A percentile compares a stretch with the other conserved stretches of the same genome.
Conservation (phyloP, 2,888 invertebrate genomes). For the Hydraecia micacea region DNA sequence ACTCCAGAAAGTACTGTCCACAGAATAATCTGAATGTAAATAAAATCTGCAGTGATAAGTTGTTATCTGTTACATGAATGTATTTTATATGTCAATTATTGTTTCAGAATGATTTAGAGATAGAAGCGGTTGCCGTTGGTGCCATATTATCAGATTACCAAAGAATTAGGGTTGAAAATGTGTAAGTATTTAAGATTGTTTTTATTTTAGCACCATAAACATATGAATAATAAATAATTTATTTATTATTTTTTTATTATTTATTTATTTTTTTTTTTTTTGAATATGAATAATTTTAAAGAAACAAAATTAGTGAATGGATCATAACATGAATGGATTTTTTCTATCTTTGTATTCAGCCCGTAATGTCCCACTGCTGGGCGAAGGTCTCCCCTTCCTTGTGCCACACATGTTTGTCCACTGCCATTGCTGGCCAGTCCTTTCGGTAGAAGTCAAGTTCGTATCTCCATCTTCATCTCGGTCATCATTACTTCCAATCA, state of each 20-base stretch:
- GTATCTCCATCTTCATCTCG: background rate
- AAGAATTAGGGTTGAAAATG: constrained; percentile 98
- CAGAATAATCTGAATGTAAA: constrained; percentile 50
- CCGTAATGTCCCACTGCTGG: background rate
- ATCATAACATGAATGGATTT: background rate
- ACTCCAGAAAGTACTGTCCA: constrained; percentile 28
- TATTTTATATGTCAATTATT: constrained; percentile 46
- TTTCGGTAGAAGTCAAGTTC: background rate
- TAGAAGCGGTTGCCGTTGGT: constrained; percentile 98
- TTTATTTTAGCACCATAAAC: background rate
- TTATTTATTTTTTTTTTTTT: no score
- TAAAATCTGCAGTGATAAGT: constrained; percentile 34
- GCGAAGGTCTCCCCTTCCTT: background rate
- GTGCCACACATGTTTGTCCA: background rate
- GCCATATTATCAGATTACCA: constrained; percentile 99
- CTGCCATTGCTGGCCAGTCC: background rate
- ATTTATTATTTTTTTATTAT: no score
- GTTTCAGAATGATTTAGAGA: constrained; percentile 92
- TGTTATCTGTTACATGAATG: constrained; percentile 11
- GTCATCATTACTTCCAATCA: background rate
- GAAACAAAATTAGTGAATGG: background rate
- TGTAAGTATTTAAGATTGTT: constrained; percentile 91
- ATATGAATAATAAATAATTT: background rate
- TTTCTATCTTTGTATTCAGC: background rate
- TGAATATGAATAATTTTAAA: background rate